Base-by-base conservation (phyloP, 2,888 invertebrate genomes). In the Xestobium rufovillosum region DNA sequence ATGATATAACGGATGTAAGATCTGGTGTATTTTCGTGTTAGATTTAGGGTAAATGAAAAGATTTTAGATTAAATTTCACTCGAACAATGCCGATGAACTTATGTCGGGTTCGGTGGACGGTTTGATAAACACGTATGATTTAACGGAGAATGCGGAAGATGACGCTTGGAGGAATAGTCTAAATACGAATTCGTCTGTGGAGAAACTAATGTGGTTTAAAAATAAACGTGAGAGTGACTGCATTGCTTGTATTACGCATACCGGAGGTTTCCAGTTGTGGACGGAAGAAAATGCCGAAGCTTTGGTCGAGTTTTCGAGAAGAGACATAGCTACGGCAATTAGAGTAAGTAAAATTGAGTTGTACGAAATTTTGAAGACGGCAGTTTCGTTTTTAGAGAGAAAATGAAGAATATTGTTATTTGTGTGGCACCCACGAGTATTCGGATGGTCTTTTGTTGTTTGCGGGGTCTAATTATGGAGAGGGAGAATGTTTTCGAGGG, bases 91-190 rank as follows among this genome's bases (percentile, higher is more conserved):
- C 2, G 78, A 84, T 58, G 61, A 71, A 4, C 54, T 94, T 35
- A 76, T 80, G 9, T 77, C 87, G 0, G 86, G 88, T 0, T 82
- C 88, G 2, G 73, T 78, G 0, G 92, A 94, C 62, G 90, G 91
- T 0, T 69, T 94, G 10, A 75, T 92, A 1, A 92, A 92, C 64
- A 57, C 88, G 2, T 94, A 80, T 63, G 83, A 92, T 61, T 69
- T 92, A 13, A 71, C 73, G 31, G 73, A 88, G 56, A 52, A 67
- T 0, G 67, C 63, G 0, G 92, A 92, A 66, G 87, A 89, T 38
- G 83, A 87, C 51, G 91, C 92, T 0, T 66, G 94, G 2, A 65
- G 67, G 9, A 78, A 76, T 50, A 82, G 85, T 0, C 68, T 89
- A 15, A 91, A 90, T 56, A 77, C 84, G 0, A 83, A 84, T 54